These are phyloP conservation scores for Cygnus olor DNA, from an alignment of 2,797 vertebrate species.

Conservation along the genomic window DNA sequence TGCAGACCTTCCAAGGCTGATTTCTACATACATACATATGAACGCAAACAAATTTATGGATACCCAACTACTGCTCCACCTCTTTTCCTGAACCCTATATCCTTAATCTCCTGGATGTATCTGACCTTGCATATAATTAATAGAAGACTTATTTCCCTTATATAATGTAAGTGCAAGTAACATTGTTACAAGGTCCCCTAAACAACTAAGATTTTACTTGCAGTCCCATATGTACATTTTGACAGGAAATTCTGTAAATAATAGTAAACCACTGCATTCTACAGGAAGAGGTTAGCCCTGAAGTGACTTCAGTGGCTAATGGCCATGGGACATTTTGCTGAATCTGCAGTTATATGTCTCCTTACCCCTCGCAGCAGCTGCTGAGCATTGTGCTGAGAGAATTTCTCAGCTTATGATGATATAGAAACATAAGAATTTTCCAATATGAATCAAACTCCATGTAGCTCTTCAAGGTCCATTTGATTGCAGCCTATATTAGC, in stretches of 20 bases:
- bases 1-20: neutral
- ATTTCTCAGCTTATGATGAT: neutral
- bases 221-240: neutral
- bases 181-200: neutral
- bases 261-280: neutral
- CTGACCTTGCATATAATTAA: neutral
- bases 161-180: neutral
- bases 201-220: neutral
- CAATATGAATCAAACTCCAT: neutral
- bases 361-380: fast-evolving
- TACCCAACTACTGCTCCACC: neutral
- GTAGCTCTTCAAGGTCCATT: neutral
- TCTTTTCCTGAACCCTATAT: neutral
- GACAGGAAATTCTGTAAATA: neutral
- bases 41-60: neutral
- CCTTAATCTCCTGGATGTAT: neutral
- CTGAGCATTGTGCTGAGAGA: neutral
- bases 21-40: neutral
- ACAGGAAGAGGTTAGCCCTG: fast-evolving
- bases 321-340: neutral
- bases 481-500: neutral
- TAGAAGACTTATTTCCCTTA: neutral
- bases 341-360: neutral
- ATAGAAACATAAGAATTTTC: neutral
- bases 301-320: neutral